Evolutionary conservation across 2,113 vertebrate species (phyloP).

Genomic region (Brachirus orientalis): DNA sequence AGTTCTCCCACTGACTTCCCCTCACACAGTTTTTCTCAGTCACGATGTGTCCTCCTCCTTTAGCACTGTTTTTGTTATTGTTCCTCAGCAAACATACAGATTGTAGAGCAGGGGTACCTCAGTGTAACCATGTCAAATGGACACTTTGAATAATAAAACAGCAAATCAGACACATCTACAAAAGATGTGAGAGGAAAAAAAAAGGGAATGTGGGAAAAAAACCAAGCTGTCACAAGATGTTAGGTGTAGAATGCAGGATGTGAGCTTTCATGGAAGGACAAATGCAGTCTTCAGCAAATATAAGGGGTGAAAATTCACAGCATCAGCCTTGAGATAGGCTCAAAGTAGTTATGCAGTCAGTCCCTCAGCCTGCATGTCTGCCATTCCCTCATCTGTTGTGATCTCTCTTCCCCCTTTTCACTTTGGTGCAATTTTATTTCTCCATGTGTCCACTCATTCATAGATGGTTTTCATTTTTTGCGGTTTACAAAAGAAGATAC

Average conservation of each 20-base stretch:
- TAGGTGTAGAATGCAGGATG: constrained; percentile 65
- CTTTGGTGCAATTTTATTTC: constrained; percentile 58
- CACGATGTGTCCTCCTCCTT: not conserved
- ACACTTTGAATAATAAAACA: constrained; percentile 13
- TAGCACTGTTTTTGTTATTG: not conserved
- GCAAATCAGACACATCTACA: constrained; percentile 37
- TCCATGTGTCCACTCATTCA: constrained; percentile 48
- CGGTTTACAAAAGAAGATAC: too few species aligned
- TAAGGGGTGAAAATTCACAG: constrained; percentile 55
- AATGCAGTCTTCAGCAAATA: constrained; percentile 51
- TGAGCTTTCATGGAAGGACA: constrained; percentile 53
- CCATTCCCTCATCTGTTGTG: constrained; percentile 64
- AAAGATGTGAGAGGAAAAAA: constrained; percentile 45
- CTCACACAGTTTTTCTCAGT: not conserved
- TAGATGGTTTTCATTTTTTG: not conserved
- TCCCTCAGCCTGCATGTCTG: constrained; percentile 40
- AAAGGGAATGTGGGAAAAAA: constrained; percentile 48
- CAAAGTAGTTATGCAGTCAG: constrained; percentile 45
- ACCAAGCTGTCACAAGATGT: constrained; percentile 65
- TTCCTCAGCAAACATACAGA: not conserved
- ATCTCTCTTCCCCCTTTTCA: constrained; percentile 43
- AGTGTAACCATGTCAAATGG: not conserved
- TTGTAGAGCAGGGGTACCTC: not conserved
- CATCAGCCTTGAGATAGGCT: constrained; percentile 39
- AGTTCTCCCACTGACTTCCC: not conserved